A percentile compares a stretch with the other conserved stretches of the same genome.
Conservation (phyloP, 2,113 vertebrate species). For the Nothoprocta perdicaria region DNA sequence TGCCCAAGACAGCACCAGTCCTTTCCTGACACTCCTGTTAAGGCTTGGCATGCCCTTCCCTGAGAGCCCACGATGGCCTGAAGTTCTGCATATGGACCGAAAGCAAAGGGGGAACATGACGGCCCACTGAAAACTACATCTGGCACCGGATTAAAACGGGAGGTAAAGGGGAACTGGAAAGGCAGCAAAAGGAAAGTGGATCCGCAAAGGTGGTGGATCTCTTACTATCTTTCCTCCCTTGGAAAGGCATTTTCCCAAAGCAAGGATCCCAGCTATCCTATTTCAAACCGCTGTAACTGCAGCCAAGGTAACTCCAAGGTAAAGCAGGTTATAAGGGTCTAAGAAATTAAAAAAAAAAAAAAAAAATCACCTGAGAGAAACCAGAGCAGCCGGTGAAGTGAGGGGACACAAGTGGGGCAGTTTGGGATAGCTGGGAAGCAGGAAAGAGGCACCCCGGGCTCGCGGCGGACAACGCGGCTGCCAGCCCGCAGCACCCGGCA, state of each 20-base stretch:
- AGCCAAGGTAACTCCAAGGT: background rate
- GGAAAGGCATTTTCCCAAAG: background rate
- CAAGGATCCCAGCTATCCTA: background rate
- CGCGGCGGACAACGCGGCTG: too few species aligned
- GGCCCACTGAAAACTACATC: background rate
- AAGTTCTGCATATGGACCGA: background rate
- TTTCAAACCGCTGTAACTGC: background rate
- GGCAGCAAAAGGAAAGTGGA: too few species aligned
- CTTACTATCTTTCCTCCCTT: background rate
- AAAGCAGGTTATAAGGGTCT: background rate
- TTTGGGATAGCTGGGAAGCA: too few species aligned
- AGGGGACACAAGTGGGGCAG: background rate
- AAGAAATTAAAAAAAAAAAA: background rate
- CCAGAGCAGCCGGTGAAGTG: background rate
- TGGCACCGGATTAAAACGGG: background rate
- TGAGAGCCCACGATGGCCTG: accelerated
- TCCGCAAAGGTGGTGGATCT: accelerated
- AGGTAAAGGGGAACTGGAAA: background rate
- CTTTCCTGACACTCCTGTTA: background rate
- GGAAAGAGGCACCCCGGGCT: too few species aligned
- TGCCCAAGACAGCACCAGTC: background rate
- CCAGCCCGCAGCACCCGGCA: too few species aligned
- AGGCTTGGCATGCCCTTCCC: background rate
- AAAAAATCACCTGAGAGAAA: background rate
- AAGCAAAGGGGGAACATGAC: background rate